These are phyloP conservation scores for Mesorhabditis spiculigera DNA, from an alignment of 2,888 invertebrate species.

Conservation along the genomic window DNA sequence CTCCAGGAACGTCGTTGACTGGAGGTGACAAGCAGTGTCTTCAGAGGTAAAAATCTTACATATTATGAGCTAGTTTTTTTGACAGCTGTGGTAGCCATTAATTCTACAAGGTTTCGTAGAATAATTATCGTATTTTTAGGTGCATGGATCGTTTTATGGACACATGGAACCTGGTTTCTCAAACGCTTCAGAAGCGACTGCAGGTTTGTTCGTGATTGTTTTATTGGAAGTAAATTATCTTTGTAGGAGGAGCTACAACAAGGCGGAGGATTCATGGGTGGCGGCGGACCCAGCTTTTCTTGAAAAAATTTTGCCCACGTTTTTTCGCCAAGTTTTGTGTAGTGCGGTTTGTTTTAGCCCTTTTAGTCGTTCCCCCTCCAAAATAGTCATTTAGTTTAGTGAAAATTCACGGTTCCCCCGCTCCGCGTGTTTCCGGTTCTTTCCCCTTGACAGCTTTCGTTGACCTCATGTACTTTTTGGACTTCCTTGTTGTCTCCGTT, in stretches of 20 bases:
- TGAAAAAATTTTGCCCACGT: background rate
- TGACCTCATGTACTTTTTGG: too few species aligned
- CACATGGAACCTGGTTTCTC: slow-evolving; percentile 85
- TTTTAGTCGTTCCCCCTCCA: background rate
- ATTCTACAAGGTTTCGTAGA: too few species aligned
- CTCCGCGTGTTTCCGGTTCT: too few species aligned
- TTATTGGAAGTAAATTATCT: background rate
- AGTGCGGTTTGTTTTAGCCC: slow-evolving; percentile 7
- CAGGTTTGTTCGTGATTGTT: background rate
- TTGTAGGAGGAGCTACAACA: slow-evolving; percentile 1
- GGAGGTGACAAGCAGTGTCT: slow-evolving; percentile 51
- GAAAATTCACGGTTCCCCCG: too few species aligned
- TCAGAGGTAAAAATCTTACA: slow-evolving; percentile 30
- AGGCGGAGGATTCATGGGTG: background rate
- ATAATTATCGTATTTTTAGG: slow-evolving; percentile 76
- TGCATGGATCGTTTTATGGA: slow-evolving; percentile 99
- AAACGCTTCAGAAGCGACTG: slow-evolving; percentile 76
- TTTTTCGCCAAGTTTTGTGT: slow-evolving; percentile 9
- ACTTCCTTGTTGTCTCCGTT: too few species aligned
- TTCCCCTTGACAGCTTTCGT: too few species aligned
- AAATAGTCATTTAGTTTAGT: background rate
- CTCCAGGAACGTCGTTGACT: slow-evolving; percentile 46
- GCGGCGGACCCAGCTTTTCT: background rate
- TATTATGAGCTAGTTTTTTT: background rate
- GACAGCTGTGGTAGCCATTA: too few species aligned